Evolutionary conservation across 1,140 invertebrate genomes (phyloP).

Genomic region (Manduca sexta): DNA sequence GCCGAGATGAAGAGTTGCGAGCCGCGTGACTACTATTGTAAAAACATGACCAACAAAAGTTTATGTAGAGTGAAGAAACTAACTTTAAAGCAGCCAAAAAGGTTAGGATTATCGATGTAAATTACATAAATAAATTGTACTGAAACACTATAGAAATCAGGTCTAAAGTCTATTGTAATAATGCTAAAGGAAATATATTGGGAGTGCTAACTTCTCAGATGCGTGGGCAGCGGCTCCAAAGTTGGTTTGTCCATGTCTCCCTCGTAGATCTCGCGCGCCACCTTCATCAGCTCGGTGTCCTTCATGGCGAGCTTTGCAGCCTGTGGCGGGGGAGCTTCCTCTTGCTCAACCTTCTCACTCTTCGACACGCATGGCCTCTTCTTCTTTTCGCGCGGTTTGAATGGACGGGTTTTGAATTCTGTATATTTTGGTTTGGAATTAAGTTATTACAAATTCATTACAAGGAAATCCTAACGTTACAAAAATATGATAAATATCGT

Average conservation of each 20-base stretch:
- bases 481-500: too few species aligned
- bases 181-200: neutral
- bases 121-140: too few species aligned
- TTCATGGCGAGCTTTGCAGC: slow-evolving; percentile 46
- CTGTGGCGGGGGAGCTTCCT: slow-evolving; percentile 12
- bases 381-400: slow-evolving; percentile 50
- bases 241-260: slow-evolving; percentile 45
- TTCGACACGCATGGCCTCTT: slow-evolving; percentile 17
- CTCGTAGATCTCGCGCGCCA: slow-evolving; percentile 50
- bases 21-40: too few species aligned
- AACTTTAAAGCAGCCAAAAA: too few species aligned
- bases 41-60: too few species aligned
- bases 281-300: slow-evolving; percentile 59
- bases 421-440: neutral
- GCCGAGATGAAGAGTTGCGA: too few species aligned
- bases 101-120: too few species aligned
- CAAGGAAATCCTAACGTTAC: too few species aligned
- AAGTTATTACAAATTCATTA: neutral
- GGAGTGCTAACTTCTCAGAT: slow-evolving; percentile 51
- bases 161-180: too few species aligned
- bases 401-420: slow-evolving; percentile 56
- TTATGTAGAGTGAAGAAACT: too few species aligned
- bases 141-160: too few species aligned
- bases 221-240: slow-evolving; percentile 45
- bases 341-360: slow-evolving; percentile 12